These are phyloP conservation scores for Leptinotarsa defecta DNA, from an alignment of 1,140 invertebrate genomes.

Conservation along the genomic window DNA sequence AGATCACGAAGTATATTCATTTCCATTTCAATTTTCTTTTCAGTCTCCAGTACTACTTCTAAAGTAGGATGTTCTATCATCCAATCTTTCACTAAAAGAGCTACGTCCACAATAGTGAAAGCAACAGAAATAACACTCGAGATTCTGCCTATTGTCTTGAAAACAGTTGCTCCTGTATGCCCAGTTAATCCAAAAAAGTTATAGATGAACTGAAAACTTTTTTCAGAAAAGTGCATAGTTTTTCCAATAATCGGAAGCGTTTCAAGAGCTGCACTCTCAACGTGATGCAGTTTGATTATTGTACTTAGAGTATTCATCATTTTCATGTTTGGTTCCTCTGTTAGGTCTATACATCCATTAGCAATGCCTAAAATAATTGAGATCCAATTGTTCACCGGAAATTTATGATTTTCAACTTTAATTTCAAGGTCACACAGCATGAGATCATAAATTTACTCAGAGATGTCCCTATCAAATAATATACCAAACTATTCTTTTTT, in stretches of 20 bases:
- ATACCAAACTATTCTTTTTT: no score
- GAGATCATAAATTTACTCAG: no score
- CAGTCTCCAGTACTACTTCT: constrained; percentile 33
- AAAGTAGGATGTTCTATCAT: constrained; percentile 37
- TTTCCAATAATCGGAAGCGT: constrained; percentile 38
- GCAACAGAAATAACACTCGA: constrained; percentile 35
- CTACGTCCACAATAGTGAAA: constrained; percentile 35
- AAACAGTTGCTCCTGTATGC: constrained; percentile 7
- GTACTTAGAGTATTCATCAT: constrained; percentile 32
- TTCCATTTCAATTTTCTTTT: constrained; percentile 33
- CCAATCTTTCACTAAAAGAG: constrained; percentile 37
- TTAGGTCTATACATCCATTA: constrained; percentile 37
- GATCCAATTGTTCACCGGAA: no score
- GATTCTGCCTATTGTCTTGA: constrained; percentile 32
- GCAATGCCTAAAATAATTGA: constrained; percentile 31
- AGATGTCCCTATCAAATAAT: no score
- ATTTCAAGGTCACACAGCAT: no score
- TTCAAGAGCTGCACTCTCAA: constrained; percentile 33
- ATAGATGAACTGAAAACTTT: constrained; percentile 38
- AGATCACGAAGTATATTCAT: constrained; percentile 31
- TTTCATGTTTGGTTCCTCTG: constrained; percentile 35
- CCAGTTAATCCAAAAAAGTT: constrained; percentile 38
- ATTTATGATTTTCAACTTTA: no score
- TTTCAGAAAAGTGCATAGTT: constrained; percentile 39
- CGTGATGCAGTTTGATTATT: constrained; percentile 34